phyloP scores from a whole-genome alignment of 2,888 invertebrate genomes.

The Heliothis peltigera region DNA sequence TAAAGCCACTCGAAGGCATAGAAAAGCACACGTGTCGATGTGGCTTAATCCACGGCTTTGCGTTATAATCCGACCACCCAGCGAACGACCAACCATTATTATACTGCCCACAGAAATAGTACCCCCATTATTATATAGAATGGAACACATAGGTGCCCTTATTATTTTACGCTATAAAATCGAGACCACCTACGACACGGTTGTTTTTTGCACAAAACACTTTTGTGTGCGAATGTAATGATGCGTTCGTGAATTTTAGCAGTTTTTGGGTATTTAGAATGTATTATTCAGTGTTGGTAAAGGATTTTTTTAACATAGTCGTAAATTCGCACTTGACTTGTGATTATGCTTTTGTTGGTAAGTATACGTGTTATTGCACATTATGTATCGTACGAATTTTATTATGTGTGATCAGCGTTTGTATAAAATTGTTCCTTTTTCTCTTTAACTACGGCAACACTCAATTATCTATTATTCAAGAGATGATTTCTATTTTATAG shows the following conservation, averaged over 20 bases:
- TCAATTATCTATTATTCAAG: conserved; percentile 8
- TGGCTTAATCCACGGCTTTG: conserved; percentile 84
- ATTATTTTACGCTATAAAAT: conserved; percentile 86
- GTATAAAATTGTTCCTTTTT: conserved; percentile 15
- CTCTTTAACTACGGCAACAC: not conserved
- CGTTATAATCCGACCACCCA: conserved; percentile 88
- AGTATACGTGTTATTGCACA: conserved; percentile 39
- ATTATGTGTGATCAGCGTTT: conserved; percentile 1
- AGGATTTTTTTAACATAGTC: conserved; percentile 39
- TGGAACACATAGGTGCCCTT: conserved; percentile 82
- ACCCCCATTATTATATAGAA: conserved; percentile 86
- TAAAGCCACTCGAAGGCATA: conserved; percentile 82
- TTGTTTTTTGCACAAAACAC: conserved; percentile 71
- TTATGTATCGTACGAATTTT: conserved; percentile 29
- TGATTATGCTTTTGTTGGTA: conserved; percentile 36
- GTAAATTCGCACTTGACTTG: conserved; percentile 59
- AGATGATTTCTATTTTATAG: not conserved
- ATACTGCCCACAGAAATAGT: conserved; percentile 82
- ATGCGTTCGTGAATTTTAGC: conserved; percentile 86
- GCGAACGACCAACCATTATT: conserved; percentile 76
- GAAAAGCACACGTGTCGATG: conserved; percentile 87
- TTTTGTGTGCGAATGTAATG: conserved; percentile 84
- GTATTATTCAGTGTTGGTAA: conserved; percentile 53
- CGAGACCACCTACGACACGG: conserved; percentile 84
- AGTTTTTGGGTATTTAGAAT: conserved; percentile 74